Evolutionary conservation across 2,797 vertebrate species (phyloP).

Genomic region (Aeoliscus strigatus): DNA sequence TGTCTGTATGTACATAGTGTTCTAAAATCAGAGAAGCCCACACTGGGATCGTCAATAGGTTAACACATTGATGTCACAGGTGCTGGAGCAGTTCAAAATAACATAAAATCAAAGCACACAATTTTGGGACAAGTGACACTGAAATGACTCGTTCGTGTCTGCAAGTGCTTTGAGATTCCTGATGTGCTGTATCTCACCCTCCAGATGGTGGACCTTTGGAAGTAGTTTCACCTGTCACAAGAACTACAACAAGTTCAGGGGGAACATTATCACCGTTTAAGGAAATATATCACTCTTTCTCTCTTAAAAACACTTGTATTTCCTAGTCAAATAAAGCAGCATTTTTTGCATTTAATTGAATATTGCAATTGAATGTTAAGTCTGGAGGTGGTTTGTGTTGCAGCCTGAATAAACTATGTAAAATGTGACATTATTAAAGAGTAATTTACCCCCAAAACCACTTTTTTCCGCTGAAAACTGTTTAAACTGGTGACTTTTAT

Average conservation of each 20-base stretch:
- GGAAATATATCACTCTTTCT: background rate
- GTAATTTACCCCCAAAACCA: too few relatives aligned
- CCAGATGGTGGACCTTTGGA: slow-evolving; percentile 50
- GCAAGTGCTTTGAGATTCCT: slow-evolving; percentile 47
- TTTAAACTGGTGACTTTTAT: too few relatives aligned
- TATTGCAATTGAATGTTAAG: too few relatives aligned
- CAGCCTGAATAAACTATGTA: too few relatives aligned
- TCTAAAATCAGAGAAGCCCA: slow-evolving; percentile 44
- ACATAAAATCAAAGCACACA: slow-evolving; percentile 57
- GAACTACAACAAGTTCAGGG: slow-evolving; percentile 25
- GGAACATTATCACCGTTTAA: slow-evolving; percentile 28
- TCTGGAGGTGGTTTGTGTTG: too few relatives aligned
- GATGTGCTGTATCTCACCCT: slow-evolving; percentile 46
- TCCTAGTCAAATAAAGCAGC: too few relatives aligned
- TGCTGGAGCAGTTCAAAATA: slow-evolving; percentile 54
- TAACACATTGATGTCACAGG: slow-evolving; percentile 27
- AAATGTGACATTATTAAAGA: too few relatives aligned
- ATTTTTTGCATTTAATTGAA: too few relatives aligned
- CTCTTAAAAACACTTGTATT: too few relatives aligned
- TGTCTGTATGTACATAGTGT: slow-evolving; percentile 35
- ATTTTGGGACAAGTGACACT: slow-evolving; percentile 32
- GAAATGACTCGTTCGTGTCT: slow-evolving; percentile 54
- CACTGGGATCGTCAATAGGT: slow-evolving; percentile 49
- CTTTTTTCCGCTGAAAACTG: too few relatives aligned
- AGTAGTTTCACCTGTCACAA: slow-evolving; percentile 27